Conservation (phyloP, 2,113 vertebrate species). For the Indicator maculatus region DNA sequence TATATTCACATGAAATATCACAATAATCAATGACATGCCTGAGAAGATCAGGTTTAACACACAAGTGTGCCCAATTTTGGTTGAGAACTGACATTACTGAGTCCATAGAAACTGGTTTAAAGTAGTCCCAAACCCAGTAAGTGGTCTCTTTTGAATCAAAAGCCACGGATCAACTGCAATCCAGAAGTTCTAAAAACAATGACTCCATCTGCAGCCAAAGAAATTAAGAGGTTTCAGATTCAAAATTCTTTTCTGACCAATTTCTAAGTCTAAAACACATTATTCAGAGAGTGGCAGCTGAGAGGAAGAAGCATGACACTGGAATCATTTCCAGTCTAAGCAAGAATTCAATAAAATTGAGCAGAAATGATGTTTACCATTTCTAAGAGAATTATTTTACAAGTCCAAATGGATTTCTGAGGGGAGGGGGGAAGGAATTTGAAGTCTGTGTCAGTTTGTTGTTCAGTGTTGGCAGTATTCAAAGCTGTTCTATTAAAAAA, state of each 20-base stretch:
- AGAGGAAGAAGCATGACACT: background rate
- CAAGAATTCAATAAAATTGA: background rate
- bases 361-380: background rate
- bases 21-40: background rate
- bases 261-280: background rate
- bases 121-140: conserved; percentile 7
- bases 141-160: background rate
- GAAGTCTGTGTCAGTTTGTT: background rate
- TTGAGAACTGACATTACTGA: background rate
- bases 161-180: background rate
- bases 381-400: conserved; percentile 27
- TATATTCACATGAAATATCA: background rate
- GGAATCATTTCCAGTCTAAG: conserved; percentile 33
- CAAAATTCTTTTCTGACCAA: background rate
- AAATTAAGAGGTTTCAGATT: conserved; percentile 14
- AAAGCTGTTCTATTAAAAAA: background rate
- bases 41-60: background rate
- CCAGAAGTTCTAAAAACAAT: conserved; percentile 48
- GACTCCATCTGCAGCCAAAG: conserved; percentile 41
- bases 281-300: background rate
- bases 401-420: conserved; percentile 14
- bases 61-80: background rate
- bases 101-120: background rate
- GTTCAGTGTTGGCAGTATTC: background rate
- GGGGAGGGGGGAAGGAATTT: background rate